Base-by-base conservation (phyloP, 2,113 vertebrate genomes). In the Numida meleagris region DNA sequence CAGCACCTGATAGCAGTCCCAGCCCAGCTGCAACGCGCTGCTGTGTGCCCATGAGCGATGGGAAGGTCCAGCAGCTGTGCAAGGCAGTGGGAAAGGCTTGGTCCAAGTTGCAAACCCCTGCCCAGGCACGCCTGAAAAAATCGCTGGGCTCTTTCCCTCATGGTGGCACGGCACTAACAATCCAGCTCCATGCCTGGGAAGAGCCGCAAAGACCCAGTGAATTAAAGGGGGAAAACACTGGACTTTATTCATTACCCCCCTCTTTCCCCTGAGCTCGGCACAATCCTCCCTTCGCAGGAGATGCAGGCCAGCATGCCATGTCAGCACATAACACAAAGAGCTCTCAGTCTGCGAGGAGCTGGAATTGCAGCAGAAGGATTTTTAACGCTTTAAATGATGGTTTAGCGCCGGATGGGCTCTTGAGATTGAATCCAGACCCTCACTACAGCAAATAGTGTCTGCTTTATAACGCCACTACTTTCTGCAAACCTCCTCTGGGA, bases 1-100 rank as follows among this genome's bases (percentile, higher is more conserved):
- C 61, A 40, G 34, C 36, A 9, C 34, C 58, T 24, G 58, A 15
- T 23, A 36, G 58, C 13, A 8, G 34, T 62, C 34, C 48, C 1
- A 15, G 55, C 12, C 7, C 0, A 11, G 45, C 31, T 33, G 19
- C 7, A 18, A 25, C 42, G 24, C 46, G 58, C 31, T 16, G 1
- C 17, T 0, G 0, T 1, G 67, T 42, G 62, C n/a, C 16, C 13
- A 7, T 0, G 0, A 38, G 48, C 1, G 1, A 4, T 0, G 12
- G 45, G 31, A 53, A 50, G 45, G 25, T 51, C 81, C 4, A 27
- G 59, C 43, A 65, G 40, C 65, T 51, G 9, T 10, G 48, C 0
- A 14, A 43, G 53, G 18, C 1, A 1, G 58, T 21, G 59, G 7
- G 40, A 25, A 19, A 27, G 25, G 38, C 40, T 53, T 72, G 5